A percentile compares a stretch with the other conserved stretches of the same genome.
phyloP scores from a whole-genome alignment of 2,888 invertebrate genomes.

The Parasteatoda lunata region DNA sequence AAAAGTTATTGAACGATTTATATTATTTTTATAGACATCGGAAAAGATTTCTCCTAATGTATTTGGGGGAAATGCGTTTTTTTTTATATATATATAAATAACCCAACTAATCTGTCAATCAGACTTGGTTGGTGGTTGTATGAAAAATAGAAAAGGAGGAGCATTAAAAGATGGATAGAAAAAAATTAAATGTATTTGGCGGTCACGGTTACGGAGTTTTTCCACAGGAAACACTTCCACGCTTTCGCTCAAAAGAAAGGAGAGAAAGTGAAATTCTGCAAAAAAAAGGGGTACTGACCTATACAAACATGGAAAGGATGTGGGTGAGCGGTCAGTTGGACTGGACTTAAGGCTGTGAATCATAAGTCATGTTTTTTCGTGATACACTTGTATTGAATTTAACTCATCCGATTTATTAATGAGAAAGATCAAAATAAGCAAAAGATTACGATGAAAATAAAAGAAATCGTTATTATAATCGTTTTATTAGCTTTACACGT shows the following conservation, averaged over 20 bases:
- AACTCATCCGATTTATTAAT: no score
- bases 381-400: no score
- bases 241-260: slow-evolving; percentile 44
- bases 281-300: slow-evolving; percentile 53
- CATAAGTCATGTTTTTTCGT: not conserved
- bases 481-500: no score
- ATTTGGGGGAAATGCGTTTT: not conserved
- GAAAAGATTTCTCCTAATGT: not conserved
- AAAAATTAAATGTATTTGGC: slow-evolving; percentile 22
- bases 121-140: not conserved
- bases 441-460: no score
- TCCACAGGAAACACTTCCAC: slow-evolving; percentile 64
- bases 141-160: slow-evolving; percentile 6
- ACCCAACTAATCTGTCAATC: slow-evolving; percentile 34
- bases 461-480: no score
- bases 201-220: slow-evolving; percentile 47
- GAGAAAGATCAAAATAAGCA: no score
- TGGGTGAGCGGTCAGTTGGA: slow-evolving; percentile 59
- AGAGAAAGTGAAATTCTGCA: slow-evolving; percentile 41
- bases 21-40: no score
- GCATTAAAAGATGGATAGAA: not conserved
- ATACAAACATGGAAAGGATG: slow-evolving; percentile 28
- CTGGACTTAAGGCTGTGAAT: slow-evolving; percentile 14
- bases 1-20: no score
- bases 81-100: not conserved